Evolutionary conservation across 2,888 invertebrate genomes (phyloP).

Genomic region (Coelopa pilipes): DNA sequence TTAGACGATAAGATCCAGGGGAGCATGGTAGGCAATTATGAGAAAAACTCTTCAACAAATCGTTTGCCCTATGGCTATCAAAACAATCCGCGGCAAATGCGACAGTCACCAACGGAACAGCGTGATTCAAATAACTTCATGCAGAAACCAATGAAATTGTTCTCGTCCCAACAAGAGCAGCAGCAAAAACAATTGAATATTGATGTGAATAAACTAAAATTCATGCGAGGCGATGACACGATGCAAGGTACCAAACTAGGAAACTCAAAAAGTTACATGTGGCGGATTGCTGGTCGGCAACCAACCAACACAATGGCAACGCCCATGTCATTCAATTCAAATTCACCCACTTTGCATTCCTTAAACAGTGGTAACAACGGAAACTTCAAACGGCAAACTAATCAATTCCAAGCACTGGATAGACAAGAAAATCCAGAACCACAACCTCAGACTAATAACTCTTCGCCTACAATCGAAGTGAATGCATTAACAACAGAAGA

Average conservation of each 20-base stretch:
- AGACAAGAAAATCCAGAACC: slow-evolving; percentile 40
- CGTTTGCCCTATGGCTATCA: slow-evolving; percentile 35
- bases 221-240: slow-evolving; percentile 50
- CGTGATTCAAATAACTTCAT: slow-evolving; percentile 48
- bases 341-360: not conserved
- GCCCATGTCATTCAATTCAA: slow-evolving; percentile 35
- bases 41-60: slow-evolving; percentile 18
- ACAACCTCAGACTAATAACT: slow-evolving; percentile 36
- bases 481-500: slow-evolving; percentile 44
- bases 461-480: slow-evolving; percentile 15
- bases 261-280: slow-evolving; percentile 52
- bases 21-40: not conserved
- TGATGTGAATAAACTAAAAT: slow-evolving; percentile 59
- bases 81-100: slow-evolving; percentile 43
- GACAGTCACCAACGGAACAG: not conserved
- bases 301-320: slow-evolving; percentile 28
- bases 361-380: not conserved
- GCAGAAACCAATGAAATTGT: slow-evolving; percentile 52
- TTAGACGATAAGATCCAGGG: not conserved
- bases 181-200: slow-evolving; percentile 54
- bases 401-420: slow-evolving; percentile 43
- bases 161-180: slow-evolving; percentile 45
- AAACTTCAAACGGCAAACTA: slow-evolving; percentile 33
- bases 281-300: slow-evolving; percentile 52
- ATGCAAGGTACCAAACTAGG: slow-evolving; percentile 54